Evolutionary conservation across 2,113 vertebrate genomes (phyloP).

Genomic region (Microtus ochrogaster): DNA sequence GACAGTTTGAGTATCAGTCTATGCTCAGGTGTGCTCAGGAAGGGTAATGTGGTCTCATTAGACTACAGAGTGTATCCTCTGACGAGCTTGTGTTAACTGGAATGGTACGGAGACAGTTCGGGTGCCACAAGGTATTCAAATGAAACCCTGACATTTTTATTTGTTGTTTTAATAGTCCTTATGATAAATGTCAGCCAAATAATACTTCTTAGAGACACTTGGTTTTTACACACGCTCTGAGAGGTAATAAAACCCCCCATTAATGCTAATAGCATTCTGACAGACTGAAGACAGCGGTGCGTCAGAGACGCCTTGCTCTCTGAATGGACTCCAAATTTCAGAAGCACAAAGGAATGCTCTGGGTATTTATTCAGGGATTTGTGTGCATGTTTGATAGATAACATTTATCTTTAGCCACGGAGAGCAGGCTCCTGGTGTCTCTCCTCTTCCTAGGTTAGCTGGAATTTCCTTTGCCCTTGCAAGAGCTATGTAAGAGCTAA

Average conservation of each 20-base stretch:
- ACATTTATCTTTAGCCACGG: conserved; percentile 41
- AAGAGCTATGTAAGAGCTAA: background rate
- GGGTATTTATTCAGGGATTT: conserved; percentile 42
- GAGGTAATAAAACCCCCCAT: conserved; percentile 66
- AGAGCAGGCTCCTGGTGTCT: background rate
- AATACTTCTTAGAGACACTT: conserved; percentile 73
- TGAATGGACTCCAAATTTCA: conserved; percentile 39
- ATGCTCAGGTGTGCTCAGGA: background rate
- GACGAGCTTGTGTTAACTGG: background rate
- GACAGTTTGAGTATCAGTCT: background rate
- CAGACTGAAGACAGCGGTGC: conserved; percentile 13
- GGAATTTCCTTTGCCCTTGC: conserved; percentile 63
- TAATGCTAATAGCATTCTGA: conserved; percentile 67
- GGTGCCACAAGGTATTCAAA: conserved; percentile 34
- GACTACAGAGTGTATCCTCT: background rate
- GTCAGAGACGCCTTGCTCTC: conserved; percentile 41
- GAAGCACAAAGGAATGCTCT: conserved; percentile 33
- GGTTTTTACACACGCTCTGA: conserved; percentile 70
- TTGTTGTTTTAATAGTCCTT: conserved; percentile 72
- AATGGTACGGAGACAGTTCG: background rate
- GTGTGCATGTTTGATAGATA: background rate
- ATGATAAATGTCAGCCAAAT: conserved; percentile 71
- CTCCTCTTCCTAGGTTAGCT: background rate
- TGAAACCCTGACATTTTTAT: conserved; percentile 60
- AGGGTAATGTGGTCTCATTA: background rate